Evolutionary conservation across 2,888 invertebrate species (phyloP).

Genomic region (Acheta domesticus): DNA sequence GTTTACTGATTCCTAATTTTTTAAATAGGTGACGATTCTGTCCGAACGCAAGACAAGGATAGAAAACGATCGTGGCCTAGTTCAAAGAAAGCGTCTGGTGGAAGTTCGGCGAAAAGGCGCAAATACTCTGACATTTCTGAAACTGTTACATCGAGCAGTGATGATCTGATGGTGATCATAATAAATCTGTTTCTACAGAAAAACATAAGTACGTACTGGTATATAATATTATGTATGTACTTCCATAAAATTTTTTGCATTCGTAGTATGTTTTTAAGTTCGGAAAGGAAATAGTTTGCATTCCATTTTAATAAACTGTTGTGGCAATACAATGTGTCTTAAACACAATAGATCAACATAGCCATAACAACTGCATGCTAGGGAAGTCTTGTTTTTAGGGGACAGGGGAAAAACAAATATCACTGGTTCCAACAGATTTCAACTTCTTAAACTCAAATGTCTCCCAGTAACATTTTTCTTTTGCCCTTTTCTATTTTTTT

Average conservation of each 20-base stretch:
- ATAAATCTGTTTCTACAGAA: constrained; percentile 21
- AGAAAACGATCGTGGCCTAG: background rate
- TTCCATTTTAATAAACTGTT: too few species aligned
- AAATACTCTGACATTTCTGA: constrained; percentile 36
- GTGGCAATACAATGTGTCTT: too few species aligned
- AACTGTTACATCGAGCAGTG: constrained; percentile 30
- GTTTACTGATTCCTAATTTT: background rate
- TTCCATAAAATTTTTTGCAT: background rate
- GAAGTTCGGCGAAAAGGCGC: constrained; percentile 28
- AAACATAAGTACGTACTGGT: constrained; percentile 21
- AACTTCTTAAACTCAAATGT: too few species aligned
- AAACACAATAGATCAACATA: too few species aligned
- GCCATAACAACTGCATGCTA: too few species aligned
- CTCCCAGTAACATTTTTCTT: too few species aligned
- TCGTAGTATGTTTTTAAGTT: too few species aligned
- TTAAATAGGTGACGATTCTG: background rate
- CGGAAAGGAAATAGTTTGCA: too few species aligned
- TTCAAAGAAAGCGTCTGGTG: constrained; percentile 19
- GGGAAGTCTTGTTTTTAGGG: too few species aligned
- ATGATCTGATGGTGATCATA: constrained; percentile 25
- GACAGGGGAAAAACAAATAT: too few species aligned
- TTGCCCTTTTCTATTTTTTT: too few species aligned
- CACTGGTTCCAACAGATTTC: too few species aligned
- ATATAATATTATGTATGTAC: background rate
- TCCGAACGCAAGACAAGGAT: background rate